Conservation (phyloP, 2,113 vertebrate species). For the Scophthalmus maximus region DNA sequence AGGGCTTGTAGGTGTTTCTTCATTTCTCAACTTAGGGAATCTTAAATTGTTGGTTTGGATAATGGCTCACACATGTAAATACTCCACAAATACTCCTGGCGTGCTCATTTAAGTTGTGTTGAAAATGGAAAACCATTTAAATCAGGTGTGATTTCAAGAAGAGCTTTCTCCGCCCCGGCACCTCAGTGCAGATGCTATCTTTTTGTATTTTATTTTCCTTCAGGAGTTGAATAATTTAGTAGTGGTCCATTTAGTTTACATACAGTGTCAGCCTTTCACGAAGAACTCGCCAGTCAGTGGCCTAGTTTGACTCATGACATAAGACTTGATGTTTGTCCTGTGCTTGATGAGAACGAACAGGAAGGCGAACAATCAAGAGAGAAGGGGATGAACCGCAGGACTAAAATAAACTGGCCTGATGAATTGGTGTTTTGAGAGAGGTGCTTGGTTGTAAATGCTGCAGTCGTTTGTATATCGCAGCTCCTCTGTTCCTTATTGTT, state of each 20-base stretch:
- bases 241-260: conserved; percentile 70
- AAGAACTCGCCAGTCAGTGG: conserved; percentile 34
- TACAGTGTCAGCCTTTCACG: conserved; percentile 72
- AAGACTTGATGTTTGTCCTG: conserved; percentile 58
- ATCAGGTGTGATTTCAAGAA: conserved; percentile 43
- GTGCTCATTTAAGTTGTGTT: conserved; percentile 6
- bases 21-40: too few species aligned
- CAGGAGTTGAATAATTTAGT: conserved; percentile 71
- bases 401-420: conserved; percentile 42
- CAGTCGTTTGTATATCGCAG: conserved; percentile 26
- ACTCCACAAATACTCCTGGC: neutral
- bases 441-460: conserved; percentile 44
- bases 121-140: conserved; percentile 27
- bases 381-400: conserved; percentile 29
- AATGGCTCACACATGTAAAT: neutral
- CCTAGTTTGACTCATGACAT: conserved; percentile 56
- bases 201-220: conserved; percentile 37
- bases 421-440: conserved; percentile 43
- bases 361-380: conserved; percentile 28
- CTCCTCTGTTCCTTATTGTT: conserved; percentile 27
- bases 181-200: conserved; percentile 24
- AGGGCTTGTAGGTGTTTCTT: too few species aligned
- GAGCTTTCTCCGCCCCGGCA: conserved; percentile 9
- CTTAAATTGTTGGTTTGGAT: too few species aligned
- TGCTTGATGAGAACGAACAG: conserved; percentile 57